Evolutionary conservation across 2,888 invertebrate species (phyloP), one percentile per base, ranked within the genome.

Genomic region (Parascotia fuliginaria): DNA sequence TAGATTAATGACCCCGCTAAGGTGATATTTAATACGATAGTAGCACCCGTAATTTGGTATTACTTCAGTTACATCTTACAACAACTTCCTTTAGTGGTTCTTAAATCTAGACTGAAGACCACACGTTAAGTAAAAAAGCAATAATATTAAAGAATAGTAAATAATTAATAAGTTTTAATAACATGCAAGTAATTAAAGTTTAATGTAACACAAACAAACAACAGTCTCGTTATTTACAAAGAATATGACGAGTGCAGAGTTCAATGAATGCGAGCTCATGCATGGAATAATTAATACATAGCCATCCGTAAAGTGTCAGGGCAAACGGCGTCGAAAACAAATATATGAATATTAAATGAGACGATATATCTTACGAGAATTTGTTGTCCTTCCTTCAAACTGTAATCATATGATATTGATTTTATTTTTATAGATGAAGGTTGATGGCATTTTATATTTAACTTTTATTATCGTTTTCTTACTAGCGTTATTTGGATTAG

Each of bases 271-370:
- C 84, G 73, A 49, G 72, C 74, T 73, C 83, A 78, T 80, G 85
- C 78, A 71, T 73, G 70, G 72, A 67, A 80, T 85, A 86, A 87
- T 85, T 85, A 83, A 87, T 87, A 82, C 65, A 65, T 56, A 74
- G 63, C 73, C 79, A 88, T 87, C 84, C 64, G 78, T 87, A 73
- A 86, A 83, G 77, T 83, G 87, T 81, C 85, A 76, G 79, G 62
- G 70, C 64, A 74, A 75, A 73, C 73, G 70, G 67, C 77, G 75
- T 82, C 75, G 74, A 84, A 86, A 86, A 87, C 86, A 87, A 88
- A 87, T 86, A 87, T 80, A 87, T 87, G 87, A 88, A 89, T 89
- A 87, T 84, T 83, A 73, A 87, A 83, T 75, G 76, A 72, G 73
- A 68, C 72, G 77, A 81, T 80, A 79, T 73, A 50, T 80, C 68